Conservation (phyloP, 1,140 invertebrate genomes). For the Euborellia annulipes region DNA sequence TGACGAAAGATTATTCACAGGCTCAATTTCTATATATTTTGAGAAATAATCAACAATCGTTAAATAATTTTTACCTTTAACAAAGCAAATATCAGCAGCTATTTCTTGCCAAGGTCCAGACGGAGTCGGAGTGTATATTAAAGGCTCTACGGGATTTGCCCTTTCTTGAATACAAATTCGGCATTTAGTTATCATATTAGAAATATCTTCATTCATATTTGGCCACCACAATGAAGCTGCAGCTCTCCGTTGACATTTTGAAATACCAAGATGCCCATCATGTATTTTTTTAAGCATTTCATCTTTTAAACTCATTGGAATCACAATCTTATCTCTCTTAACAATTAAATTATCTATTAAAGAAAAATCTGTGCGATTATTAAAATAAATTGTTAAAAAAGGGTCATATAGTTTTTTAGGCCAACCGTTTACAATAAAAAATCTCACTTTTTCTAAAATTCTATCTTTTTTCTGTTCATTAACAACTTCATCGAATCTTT, state of each 20-base stretch:
- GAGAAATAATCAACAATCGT: not conserved
- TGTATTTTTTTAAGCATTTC: conserved; percentile 2
- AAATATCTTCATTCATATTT: not conserved
- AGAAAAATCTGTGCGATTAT: too few species aligned
- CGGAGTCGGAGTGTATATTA: not conserved
- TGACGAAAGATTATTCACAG: not conserved
- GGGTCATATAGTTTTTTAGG: too few species aligned
- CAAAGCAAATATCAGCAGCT: not conserved
- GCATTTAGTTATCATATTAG: not conserved
- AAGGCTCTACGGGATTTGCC: not conserved
- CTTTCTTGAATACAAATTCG: not conserved
- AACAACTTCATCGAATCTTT: too few species aligned
- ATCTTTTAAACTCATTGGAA: not conserved
- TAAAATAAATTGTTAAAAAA: not conserved
- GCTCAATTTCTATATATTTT: conserved; percentile 1
- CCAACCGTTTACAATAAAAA: too few species aligned
- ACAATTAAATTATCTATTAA: not conserved
- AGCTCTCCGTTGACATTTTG: not conserved
- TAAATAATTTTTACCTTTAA: conserved; percentile 1
- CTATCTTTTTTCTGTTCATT: too few species aligned
- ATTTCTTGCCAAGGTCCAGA: not conserved
- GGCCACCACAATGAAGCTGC: conserved; percentile 1
- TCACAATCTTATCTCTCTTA: not conserved
- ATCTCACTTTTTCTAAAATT: too few species aligned
- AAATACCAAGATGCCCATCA: conserved; percentile 2